These are phyloP conservation scores for Penaeus chinensis DNA, from an alignment of 1,140 invertebrate species.

Conservation along the genomic window DNA sequence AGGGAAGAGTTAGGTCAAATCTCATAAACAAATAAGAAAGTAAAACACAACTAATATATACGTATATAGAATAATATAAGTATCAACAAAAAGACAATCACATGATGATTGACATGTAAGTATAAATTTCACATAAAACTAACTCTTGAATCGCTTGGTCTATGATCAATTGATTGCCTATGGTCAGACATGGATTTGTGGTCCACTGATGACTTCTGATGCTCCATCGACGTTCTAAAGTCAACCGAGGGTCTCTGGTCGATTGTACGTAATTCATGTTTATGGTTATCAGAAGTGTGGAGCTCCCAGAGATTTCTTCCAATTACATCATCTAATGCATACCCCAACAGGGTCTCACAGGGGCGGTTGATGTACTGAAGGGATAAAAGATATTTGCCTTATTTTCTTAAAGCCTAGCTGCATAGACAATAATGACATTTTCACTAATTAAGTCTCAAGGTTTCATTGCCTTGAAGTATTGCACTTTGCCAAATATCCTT, in stretches of 20 bases:
- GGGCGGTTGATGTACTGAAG: constrained; percentile 84
- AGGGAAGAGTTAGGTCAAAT: neutral
- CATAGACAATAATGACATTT: neutral
- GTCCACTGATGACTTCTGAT: constrained; percentile 16
- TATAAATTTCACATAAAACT: neutral
- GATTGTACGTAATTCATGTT: constrained; percentile 13
- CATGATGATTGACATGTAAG: too few relatives aligned
- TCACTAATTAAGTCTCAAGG: neutral
- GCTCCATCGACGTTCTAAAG: constrained; percentile 29
- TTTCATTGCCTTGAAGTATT: neutral
- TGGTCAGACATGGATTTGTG: constrained; percentile 14
- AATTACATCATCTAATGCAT: constrained; percentile 79
- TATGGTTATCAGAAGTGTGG: constrained; percentile 67
- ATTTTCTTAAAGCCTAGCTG: neutral
- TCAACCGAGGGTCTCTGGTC: constrained; percentile 33
- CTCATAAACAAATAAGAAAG: neutral
- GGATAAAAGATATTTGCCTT: neutral
- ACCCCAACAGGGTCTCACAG: constrained; percentile 81
- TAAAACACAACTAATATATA: neutral
- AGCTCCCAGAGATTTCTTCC: constrained; percentile 77
- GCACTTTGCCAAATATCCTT: neutral
- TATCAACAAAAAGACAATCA: neutral
- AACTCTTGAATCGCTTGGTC: constrained; percentile 21
- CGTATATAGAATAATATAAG: neutral
- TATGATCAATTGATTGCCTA: constrained; percentile 12